Evolutionary conservation across 2,888 invertebrate genomes (phyloP).

Genomic region (Sericinus montela): DNA sequence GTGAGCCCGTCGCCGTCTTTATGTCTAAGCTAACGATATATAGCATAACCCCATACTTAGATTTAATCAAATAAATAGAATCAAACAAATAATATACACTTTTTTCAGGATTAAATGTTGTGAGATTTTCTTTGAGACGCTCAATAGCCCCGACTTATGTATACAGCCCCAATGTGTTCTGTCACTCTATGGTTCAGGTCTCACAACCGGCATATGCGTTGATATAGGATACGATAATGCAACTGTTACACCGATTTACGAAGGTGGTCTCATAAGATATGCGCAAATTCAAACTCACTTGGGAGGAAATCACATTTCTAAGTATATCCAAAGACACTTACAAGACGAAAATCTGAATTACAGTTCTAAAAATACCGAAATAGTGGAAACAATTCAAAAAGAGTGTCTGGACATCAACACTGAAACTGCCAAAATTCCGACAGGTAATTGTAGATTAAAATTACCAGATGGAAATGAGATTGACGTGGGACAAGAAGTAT

Average conservation of each 20-base stretch:
- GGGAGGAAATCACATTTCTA: constrained; percentile 38
- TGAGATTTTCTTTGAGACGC: constrained; percentile 58
- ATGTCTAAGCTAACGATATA: no score
- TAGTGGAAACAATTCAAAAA: constrained; percentile 39
- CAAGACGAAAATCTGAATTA: constrained; percentile 30
- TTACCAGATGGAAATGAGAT: constrained; percentile 44
- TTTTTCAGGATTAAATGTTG: constrained; percentile 53
- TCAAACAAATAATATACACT: not conserved
- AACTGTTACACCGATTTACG: constrained; percentile 51
- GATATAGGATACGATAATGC: constrained; percentile 54
- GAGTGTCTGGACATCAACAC: constrained; percentile 38
- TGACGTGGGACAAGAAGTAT: constrained; percentile 46
- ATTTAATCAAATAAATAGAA: no score
- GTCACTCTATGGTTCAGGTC: constrained; percentile 55
- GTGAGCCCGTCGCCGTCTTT: no score
- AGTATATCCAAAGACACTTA: constrained; percentile 37
- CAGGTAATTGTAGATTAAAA: constrained; percentile 30
- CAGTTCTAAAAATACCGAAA: constrained; percentile 24
- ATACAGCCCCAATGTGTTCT: constrained; percentile 51
- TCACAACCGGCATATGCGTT: constrained; percentile 54
- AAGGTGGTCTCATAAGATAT: constrained; percentile 49
- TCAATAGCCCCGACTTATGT: constrained; percentile 54
- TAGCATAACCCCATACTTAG: no score
- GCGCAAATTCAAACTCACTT: constrained; percentile 49
- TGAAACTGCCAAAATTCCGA: constrained; percentile 29